Conservation (phyloP, 2,888 invertebrate genomes). For the Aphidoletes aphidimyza region DNA sequence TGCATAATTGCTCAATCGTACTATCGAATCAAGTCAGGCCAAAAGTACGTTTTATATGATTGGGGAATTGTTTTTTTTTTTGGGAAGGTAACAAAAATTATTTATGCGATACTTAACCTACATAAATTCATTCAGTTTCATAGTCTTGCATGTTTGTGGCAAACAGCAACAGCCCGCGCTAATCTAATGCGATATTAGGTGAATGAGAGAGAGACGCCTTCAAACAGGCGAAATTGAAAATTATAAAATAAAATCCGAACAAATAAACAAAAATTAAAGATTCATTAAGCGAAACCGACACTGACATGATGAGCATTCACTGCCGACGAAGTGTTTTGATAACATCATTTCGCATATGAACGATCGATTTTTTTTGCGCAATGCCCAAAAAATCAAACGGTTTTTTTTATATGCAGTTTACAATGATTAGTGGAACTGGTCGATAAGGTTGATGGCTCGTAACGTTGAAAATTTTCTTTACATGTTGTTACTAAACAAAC, state of each 20-base stretch:
- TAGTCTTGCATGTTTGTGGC: slow-evolving; percentile 4
- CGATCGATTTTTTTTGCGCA: not conserved
- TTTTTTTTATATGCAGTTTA: not conserved
- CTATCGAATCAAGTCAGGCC: not conserved
- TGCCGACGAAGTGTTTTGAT: not conserved
- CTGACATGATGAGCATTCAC: not conserved
- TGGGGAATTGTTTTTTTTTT: not conserved
- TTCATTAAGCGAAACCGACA: not conserved
- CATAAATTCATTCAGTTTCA: not conserved
- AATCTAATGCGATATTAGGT: not conserved
- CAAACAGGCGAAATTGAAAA: not conserved
- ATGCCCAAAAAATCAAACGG: not conserved
- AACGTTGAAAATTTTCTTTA: too few species aligned
- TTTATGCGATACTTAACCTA: slow-evolving; percentile 51
- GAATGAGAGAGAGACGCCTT: too few species aligned
- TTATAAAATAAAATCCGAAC: not conserved
- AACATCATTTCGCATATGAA: not conserved
- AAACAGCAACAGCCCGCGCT: not conserved
- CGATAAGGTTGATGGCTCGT: not conserved
- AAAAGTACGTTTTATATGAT: slow-evolving; percentile 4
- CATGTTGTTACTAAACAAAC: too few species aligned
- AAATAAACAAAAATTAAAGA: not conserved
- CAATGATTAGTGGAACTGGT: not conserved
- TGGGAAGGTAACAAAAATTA: slow-evolving; percentile 34
- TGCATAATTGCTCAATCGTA: slow-evolving; percentile 39